phyloP scores from a whole-genome alignment of 2,888 invertebrate species.

The Epirrita christyi region DNA sequence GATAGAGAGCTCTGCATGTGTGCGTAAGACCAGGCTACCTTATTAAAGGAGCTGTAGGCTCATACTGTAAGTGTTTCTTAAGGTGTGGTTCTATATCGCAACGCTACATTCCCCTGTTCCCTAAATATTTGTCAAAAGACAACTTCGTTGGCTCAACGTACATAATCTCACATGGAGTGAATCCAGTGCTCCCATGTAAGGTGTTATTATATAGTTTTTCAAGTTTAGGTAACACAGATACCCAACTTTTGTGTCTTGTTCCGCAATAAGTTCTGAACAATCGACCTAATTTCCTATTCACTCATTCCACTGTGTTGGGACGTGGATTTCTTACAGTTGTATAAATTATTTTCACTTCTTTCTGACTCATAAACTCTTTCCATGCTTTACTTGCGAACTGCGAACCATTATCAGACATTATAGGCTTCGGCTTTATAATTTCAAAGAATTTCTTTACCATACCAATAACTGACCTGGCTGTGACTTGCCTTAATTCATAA shows the following conservation, averaged over 20 bases:
- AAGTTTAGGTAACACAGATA: conserved; percentile 15
- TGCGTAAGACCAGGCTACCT: too few species aligned
- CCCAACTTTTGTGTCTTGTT: conserved; percentile 35
- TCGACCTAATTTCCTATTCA: conserved; percentile 36
- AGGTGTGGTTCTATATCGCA: too few species aligned
- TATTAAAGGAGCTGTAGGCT: too few species aligned
- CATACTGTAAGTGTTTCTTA: too few species aligned
- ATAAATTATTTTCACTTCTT: conserved; percentile 18
- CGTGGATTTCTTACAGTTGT: conserved; percentile 39
- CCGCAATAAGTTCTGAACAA: conserved; percentile 37
- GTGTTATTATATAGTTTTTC: conserved; percentile 38
- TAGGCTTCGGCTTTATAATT: conserved; percentile 21
- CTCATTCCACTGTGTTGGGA: conserved; percentile 36
- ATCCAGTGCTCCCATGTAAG: conserved; percentile 33
- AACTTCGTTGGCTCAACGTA: not conserved
- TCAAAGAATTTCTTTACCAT: conserved; percentile 22
- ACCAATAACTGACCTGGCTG: conserved; percentile 11
- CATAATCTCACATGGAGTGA: conserved; percentile 21
- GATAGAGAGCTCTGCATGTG: too few species aligned
- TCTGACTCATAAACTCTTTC: conserved; percentile 4
- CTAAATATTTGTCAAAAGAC: not conserved
- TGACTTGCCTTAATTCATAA: conserved; percentile 14
- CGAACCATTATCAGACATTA: conserved; percentile 34
- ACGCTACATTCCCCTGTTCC: too few species aligned
- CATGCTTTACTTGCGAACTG: conserved; percentile 26